Conservation (phyloP, 2,797 vertebrate genomes). For the Cyprinella venusta region DNA sequence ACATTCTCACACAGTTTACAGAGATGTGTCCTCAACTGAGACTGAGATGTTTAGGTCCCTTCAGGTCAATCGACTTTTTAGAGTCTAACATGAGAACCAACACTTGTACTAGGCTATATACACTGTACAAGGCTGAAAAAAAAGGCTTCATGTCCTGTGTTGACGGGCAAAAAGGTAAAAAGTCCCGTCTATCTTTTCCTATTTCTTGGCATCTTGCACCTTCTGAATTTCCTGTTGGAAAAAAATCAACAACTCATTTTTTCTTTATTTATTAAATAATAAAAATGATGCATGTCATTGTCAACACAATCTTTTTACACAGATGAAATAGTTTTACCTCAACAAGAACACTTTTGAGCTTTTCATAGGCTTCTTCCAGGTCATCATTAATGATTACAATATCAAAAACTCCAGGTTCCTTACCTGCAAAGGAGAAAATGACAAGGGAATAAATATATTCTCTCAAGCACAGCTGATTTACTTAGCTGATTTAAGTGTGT, state of each 20-base stretch:
- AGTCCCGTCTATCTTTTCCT: not conserved
- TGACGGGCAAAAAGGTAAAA: not conserved
- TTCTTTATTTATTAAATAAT: not conserved
- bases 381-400: slow-evolving; percentile 91
- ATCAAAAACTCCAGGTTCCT: slow-evolving; percentile 92
- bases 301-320: not conserved
- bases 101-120: not conserved
- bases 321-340: slow-evolving; percentile 75
- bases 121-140: slow-evolving; percentile 26
- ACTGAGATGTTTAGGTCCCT: not conserved
- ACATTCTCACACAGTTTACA: not conserved
- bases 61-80: not conserved
- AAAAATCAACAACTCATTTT: not conserved
- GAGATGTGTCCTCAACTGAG: not conserved
- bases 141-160: slow-evolving; percentile 30
- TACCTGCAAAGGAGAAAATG: slow-evolving; percentile 74
- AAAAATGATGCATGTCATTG: not conserved
- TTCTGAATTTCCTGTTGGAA: slow-evolving; percentile 58
- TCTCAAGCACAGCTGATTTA: not conserved
- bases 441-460: not conserved
- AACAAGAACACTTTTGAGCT: slow-evolving; percentile 82
- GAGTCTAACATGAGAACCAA: slow-evolving; percentile 12
- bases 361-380: slow-evolving; percentile 86
- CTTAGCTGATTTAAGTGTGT: not conserved
- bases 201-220: slow-evolving; percentile 57